Conservation (phyloP, 2,113 vertebrate genomes). For the Menidia beryllina region DNA sequence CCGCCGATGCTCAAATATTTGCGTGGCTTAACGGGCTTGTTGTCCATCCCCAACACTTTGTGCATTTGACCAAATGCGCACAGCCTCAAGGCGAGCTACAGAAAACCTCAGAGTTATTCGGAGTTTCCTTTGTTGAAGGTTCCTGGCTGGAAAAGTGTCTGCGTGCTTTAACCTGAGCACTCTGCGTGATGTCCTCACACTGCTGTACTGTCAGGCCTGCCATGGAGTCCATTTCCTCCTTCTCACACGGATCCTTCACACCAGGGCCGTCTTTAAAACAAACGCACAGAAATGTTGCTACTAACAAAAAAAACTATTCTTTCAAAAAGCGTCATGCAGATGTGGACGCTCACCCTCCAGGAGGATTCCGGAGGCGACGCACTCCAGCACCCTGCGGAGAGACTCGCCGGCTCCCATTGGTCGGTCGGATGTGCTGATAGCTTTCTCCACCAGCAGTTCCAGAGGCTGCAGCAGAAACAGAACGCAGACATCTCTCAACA, state of each 20-base stretch:
- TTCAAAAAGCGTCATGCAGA: neutral
- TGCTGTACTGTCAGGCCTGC: conserved; percentile 89
- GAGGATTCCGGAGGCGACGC: conserved; percentile 95
- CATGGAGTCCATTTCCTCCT: conserved; percentile 88
- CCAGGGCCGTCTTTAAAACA: conserved; percentile 86
- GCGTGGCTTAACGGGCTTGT: conserved; percentile 86
- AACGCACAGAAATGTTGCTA: neutral
- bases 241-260: conserved; percentile 95
- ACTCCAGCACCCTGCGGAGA: conserved; percentile 92
- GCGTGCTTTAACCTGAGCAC: conserved; percentile 85
- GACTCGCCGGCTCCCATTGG: conserved; percentile 93
- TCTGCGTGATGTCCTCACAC: conserved; percentile 94
- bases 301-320: neutral
- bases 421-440: conserved; percentile 90
- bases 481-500: no score
- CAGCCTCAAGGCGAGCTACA: conserved; percentile 90
- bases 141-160: neutral
- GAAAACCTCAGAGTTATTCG: conserved; percentile 1
- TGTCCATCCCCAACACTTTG: conserved; percentile 94
- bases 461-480: conserved; percentile 81
- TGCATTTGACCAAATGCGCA: conserved; percentile 95
- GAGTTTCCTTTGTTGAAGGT: neutral
- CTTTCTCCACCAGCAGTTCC: conserved; percentile 95
- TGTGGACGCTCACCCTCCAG: conserved; percentile 84
- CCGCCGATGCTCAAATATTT: conserved; percentile 81